A percentile compares a stretch with the other conserved stretches of the same genome.
phyloP scores from a whole-genome alignment of 2,113 vertebrate genomes.

The Ariopsis seemanni region DNA sequence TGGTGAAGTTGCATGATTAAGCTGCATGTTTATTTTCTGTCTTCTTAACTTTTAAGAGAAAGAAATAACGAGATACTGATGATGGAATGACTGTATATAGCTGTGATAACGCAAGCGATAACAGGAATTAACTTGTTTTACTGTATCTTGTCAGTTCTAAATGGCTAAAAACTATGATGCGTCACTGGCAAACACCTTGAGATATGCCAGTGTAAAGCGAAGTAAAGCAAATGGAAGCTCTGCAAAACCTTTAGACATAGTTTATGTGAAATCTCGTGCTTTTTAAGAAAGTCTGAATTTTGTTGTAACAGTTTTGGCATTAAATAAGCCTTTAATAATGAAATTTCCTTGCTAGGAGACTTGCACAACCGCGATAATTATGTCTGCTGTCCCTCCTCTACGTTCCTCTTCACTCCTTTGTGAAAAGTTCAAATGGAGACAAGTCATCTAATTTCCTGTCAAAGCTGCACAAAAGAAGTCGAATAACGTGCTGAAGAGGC shows the following conservation, averaged over 20 bases:
- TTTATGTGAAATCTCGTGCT: not conserved
- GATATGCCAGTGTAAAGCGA: no score
- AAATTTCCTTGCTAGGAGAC: constrained; percentile 36
- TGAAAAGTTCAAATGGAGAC: constrained; percentile 50
- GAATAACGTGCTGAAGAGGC: constrained; percentile 37
- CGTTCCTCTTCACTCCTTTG: constrained; percentile 36
- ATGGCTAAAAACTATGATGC: not conserved
- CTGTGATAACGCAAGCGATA: no score
- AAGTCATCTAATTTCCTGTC: constrained; percentile 47
- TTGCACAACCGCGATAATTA: constrained; percentile 51
- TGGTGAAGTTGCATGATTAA: no score
- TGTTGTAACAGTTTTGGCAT: not conserved
- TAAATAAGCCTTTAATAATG: constrained; percentile 13
- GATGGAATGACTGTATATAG: no score
- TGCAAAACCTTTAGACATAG: not conserved
- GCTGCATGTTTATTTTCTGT: no score
- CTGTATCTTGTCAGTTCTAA: not conserved
- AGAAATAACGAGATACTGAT: not conserved
- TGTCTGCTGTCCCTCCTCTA: constrained; percentile 42
- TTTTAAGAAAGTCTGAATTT: not conserved
- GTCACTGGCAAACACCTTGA: not conserved
- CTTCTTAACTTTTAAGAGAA: not conserved
- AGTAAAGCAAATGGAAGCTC: not conserved
- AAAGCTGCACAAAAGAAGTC: constrained; percentile 44
- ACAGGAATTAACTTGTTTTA: not conserved